Evolutionary conservation across 2,113 vertebrate species (phyloP), one percentile per base, ranked within the genome.

Genomic region (Apteryx owenii): DNA sequence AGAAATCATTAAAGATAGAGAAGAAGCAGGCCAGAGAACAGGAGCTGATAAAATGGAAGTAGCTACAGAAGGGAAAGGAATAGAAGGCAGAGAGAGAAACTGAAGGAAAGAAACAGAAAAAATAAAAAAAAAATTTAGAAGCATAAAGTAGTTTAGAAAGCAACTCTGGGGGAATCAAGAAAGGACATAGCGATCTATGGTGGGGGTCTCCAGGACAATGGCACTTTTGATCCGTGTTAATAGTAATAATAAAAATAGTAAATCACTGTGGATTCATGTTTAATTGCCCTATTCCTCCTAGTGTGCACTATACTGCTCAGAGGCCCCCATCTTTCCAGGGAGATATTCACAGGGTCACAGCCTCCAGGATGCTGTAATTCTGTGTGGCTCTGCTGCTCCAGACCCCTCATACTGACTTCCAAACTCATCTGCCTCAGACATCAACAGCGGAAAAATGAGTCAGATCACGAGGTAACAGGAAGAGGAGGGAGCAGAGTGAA

Each of bases 401-500:
- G 31, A 28, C 25, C 58, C 65, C 77, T 80, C 10, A 23, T 33
- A 5, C 53, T 60, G 73, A 61, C 70, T 79, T 13, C 79, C 79
- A 76, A 68, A 65, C 80, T 90, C 93, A 62, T 58, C 83, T 3
- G 2, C 75, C 69, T 51, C 93, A 29, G 87, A 71, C 91, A 93
- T 7, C 25, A 89, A 50, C 54, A 89, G 84, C 91, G 89, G 29
- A 58, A 78, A 81, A 86, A 73, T 77, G 88, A 87, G 86, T 91
- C 88, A 92, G 82, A 65, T 25, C 69, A 54, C 65, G 80, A 80
- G 70, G 58, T 12, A 90, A 93, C 56, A 86, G 86, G 85, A 95
- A 95, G 48, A 84, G 89, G 85, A 96, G 87, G 73, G 50, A 80
- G 70, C 53, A 95, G 79, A 96, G 73, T 81, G 78, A 88, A 94